Base-by-base conservation (phyloP, 2,113 vertebrate species). In the Boleophthalmus pectinirostris region DNA sequence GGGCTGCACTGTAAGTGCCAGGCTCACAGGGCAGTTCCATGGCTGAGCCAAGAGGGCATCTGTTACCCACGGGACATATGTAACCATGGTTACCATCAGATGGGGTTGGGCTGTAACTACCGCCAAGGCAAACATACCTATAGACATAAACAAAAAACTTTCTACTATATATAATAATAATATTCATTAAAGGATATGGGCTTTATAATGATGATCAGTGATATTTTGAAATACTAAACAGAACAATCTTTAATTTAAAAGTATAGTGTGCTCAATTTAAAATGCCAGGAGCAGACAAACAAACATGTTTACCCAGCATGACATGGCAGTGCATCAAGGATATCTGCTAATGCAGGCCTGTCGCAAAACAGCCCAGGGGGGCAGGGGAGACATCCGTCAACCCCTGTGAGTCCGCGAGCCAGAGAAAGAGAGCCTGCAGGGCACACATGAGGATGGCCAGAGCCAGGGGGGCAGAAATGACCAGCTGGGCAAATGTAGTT, bases 41-140 rank as follows among this genome's bases (percentile, higher is more conserved):
- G 57, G 71, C 85, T 3, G 93, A 89, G 72, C 96, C 96, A 3
- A 83, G 73, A 2, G 95, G 94, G 82, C 97, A 99, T 82, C 69
- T 87, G 85, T 95, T 94, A 51, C 96, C 96, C 0, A 87, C 84
- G 1, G 95, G 95, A 73, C 97, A 98, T 10, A 84, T 82, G 85
- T 98, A 97, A 2, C 96, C 95, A 2, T 86, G 91, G 70, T 85
- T 82, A 23, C 90, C 94, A 69, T 96, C 91, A 0, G 85, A 87
- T 0, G 96, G 96, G 21, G 89, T 88, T 10, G 96, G 90, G 65
- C 82, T 85, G 8, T 89, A 76, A 77, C 89, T 98, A 24, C 96
- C 96, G 43, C 90, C 91, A 46, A 94, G 78, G 54, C 96, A 98
- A 46, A 98, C 93, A 0, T 94, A 97, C 33, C 97, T 98, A 82